A percentile compares a stretch with the other conserved stretches of the same genome.
Conservation (phyloP, 2,888 invertebrate species). For the Scrobipalpa atriplicella region DNA sequence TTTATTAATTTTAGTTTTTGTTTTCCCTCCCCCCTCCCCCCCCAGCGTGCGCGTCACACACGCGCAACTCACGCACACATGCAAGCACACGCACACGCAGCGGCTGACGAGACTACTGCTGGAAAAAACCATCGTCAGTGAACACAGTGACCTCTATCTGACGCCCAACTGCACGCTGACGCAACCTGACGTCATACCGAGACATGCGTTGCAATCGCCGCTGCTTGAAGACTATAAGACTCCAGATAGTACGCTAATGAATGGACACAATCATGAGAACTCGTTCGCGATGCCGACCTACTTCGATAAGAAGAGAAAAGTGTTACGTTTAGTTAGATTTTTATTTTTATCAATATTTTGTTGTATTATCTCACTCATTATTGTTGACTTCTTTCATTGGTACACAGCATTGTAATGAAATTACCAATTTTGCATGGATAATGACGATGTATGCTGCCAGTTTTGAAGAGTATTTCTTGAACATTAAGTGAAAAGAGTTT, state of each 20-base stretch:
- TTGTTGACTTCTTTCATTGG: too few relatives aligned
- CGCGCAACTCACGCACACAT: slow-evolving; percentile 34
- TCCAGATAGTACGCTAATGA: slow-evolving; percentile 55
- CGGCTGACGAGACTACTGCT: slow-evolving; percentile 61
- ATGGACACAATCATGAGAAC: slow-evolving; percentile 47
- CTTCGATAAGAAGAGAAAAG: slow-evolving; percentile 66
- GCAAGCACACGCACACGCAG: slow-evolving; percentile 49
- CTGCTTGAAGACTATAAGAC: slow-evolving; percentile 60
- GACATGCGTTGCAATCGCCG: slow-evolving; percentile 52
- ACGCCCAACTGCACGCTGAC: slow-evolving; percentile 65
- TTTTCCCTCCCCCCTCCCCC: slow-evolving; percentile 47
- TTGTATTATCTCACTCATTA: too few relatives aligned
- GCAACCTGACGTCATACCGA: slow-evolving; percentile 67
- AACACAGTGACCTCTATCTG: slow-evolving; percentile 61
- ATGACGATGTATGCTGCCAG: too few relatives aligned
- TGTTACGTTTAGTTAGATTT: too few relatives aligned
- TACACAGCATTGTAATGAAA: too few relatives aligned
- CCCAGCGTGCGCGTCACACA: slow-evolving; percentile 45
- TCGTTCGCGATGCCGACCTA: slow-evolving; percentile 75
- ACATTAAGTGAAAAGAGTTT: too few relatives aligned
- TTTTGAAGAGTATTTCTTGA: too few relatives aligned
- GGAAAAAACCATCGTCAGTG: slow-evolving; percentile 53
- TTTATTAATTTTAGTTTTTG: slow-evolving; percentile 60
- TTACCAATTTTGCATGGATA: too few relatives aligned
- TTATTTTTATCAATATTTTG: too few relatives aligned